Conservation (phyloP, 2,113 vertebrate species). For the Atrichornis clamosus region DNA sequence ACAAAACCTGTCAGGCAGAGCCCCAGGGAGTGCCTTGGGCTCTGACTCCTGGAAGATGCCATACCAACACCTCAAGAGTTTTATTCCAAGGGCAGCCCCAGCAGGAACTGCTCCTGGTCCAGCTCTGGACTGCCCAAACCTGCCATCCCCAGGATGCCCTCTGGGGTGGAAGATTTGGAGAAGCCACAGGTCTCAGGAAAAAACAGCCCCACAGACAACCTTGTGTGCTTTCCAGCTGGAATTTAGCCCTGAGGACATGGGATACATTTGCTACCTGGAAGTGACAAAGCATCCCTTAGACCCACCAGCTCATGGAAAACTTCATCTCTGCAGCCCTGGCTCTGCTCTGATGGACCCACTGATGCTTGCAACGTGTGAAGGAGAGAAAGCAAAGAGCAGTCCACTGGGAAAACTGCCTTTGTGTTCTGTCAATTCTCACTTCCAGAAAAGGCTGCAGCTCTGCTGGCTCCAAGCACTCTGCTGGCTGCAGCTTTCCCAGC, state of each 20-base stretch:
- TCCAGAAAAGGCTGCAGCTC: not conserved
- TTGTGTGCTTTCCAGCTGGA: not conserved
- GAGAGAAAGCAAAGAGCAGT: not conserved
- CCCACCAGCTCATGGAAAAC: not conserved
- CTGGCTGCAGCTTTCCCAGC: not conserved
- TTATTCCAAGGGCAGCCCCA: accelerated
- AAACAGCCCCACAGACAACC: not conserved
- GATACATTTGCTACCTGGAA: not conserved
- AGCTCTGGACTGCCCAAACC: not conserved
- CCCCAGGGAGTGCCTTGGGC: not conserved
- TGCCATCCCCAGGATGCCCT: not conserved
- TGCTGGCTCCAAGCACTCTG: not conserved
- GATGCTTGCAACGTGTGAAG: not conserved
- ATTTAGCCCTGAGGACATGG: not conserved
- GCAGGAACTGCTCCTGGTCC: not conserved
- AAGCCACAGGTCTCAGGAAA: not conserved
- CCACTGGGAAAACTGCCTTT: not conserved
- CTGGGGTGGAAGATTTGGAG: accelerated
- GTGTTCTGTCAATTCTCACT: not conserved
- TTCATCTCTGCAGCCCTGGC: not conserved
- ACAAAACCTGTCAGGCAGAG: not conserved
- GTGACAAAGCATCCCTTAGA: not conserved
- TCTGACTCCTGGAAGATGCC: not conserved
- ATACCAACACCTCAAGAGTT: not conserved
- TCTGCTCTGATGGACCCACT: not conserved